Percentiles rank a stretch among this genome's conserved stretches.
phyloP scores from a whole-genome alignment of 1,140 invertebrate species.

The Elymnias hypermnestra region DNA sequence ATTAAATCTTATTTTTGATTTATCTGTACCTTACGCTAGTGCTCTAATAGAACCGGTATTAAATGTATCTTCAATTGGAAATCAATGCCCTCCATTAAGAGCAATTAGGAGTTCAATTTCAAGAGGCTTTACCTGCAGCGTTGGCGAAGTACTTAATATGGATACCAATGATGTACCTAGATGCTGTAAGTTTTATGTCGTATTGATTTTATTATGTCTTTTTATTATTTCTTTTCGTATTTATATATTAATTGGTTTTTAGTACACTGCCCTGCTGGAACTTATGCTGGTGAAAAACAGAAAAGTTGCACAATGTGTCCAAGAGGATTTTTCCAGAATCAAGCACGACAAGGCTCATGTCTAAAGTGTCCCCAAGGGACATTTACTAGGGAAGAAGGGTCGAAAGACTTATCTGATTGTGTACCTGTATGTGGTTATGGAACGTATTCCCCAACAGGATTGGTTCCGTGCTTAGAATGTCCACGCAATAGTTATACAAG shows the following conservation, averaged over 20 bases:
- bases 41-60: constrained; percentile 92
- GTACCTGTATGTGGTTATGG: constrained; percentile 96
- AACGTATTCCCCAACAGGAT: constrained; percentile 95
- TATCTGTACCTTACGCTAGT: constrained; percentile 94
- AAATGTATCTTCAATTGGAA: constrained; percentile 91
- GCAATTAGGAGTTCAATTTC: constrained; percentile 90
- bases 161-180: constrained; percentile 93
- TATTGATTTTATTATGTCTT: neutral
- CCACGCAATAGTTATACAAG: constrained; percentile 94
- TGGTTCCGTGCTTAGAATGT: constrained; percentile 96
- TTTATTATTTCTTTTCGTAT: constrained; percentile 5
- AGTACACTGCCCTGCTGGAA: constrained; percentile 97
- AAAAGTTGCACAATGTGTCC: constrained; percentile 92
- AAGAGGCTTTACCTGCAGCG: constrained; percentile 93
- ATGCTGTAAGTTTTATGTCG: constrained; percentile 85
- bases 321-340: constrained; percentile 94
- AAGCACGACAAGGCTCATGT: constrained; percentile 91
- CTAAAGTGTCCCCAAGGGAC: constrained; percentile 92
- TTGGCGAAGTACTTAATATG: constrained; percentile 95
- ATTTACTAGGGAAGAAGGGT: constrained; percentile 94
- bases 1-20: constrained; percentile 93
- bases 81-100: constrained; percentile 92
- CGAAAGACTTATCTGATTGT: constrained; percentile 88
- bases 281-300: constrained; percentile 91
- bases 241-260: no score